These are phyloP conservation scores for Tetragonisca angustula DNA, from an alignment of 2,888 invertebrate species.

Conservation along the genomic window DNA sequence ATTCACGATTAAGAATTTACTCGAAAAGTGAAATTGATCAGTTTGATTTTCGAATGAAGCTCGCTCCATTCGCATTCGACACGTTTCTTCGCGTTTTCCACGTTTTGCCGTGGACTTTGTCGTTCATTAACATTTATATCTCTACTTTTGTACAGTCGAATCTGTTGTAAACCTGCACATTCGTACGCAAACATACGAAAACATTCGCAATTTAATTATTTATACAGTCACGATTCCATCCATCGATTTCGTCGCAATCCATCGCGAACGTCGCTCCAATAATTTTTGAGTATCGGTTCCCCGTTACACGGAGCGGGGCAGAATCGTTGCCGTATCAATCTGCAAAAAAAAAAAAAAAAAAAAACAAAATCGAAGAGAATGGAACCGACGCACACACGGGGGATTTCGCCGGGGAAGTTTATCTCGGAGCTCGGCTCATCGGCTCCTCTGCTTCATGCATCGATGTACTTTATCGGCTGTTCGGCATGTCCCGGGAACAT, in stretches of 20 bases:
- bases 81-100: not conserved
- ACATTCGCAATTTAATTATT: not conserved
- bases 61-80: not conserved
- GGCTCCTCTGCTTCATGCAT: constrained; percentile 66
- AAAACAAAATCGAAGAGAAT: constrained; percentile 40
- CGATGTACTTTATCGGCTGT: constrained; percentile 71
- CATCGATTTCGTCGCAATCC: not conserved
- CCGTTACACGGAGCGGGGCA: not conserved
- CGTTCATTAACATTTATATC: too few relatives aligned
- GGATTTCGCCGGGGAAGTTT: constrained; percentile 42
- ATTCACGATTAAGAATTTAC: not conserved
- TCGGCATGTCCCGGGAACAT: constrained; percentile 65
- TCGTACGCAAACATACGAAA: not conserved
- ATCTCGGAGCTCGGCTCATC: constrained; percentile 71
- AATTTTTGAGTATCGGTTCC: constrained; percentile 15
- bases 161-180: not conserved
- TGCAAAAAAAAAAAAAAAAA: too few relatives aligned
- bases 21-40: not conserved
- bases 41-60: not conserved
- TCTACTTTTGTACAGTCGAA: too few relatives aligned
- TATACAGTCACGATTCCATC: not conserved
- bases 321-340: constrained; percentile 32
- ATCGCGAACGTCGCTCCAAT: not conserved
- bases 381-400: constrained; percentile 3
- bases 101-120: too few relatives aligned